Evolutionary conservation across 64 coral and sea anemone genomes (phyloP).

Genomic region (Dendrophyllia cribrosa): DNA sequence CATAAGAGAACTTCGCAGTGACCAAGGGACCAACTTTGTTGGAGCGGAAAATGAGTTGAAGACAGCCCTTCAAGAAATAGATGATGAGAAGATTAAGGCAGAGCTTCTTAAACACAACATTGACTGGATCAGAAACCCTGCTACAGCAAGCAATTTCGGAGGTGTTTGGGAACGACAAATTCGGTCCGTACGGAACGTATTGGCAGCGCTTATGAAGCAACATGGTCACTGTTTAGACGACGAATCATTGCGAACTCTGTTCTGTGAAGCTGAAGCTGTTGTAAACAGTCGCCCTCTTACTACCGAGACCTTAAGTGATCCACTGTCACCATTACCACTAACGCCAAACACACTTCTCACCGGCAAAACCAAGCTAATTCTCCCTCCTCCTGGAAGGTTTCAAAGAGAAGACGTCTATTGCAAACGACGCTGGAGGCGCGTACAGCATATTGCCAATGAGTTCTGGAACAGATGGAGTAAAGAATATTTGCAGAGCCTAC

Average conservation of each 20-base stretch:
- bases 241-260: too few relatives aligned
- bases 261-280: too few relatives aligned
- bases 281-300: conserved; percentile 9
- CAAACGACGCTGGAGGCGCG: neutral
- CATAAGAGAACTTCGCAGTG: too few relatives aligned
- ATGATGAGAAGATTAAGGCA: neutral
- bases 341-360: conserved; percentile 17
- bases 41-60: too few relatives aligned
- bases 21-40: too few relatives aligned
- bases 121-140: neutral
- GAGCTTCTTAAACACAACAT: conserved; percentile 3
- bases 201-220: too few relatives aligned
- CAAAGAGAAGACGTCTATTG: neutral
- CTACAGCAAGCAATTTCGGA: conserved; percentile 2
- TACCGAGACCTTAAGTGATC: conserved; percentile 5
- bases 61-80: too few relatives aligned
- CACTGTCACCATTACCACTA: conserved; percentile 34
- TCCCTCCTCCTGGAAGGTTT: conserved; percentile 14
- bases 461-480: conserved; percentile 21
- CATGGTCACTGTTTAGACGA: too few relatives aligned
- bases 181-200: too few relatives aligned
- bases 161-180: too few relatives aligned
- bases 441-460: conserved; percentile 33
- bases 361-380: neutral
- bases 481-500: conserved; percentile 37